A percentile compares a stretch with the other conserved stretches of the same genome.
Evolutionary conservation across 2,797 vertebrate species (phyloP).

Genomic region (Propithecus perrieri): DNA sequence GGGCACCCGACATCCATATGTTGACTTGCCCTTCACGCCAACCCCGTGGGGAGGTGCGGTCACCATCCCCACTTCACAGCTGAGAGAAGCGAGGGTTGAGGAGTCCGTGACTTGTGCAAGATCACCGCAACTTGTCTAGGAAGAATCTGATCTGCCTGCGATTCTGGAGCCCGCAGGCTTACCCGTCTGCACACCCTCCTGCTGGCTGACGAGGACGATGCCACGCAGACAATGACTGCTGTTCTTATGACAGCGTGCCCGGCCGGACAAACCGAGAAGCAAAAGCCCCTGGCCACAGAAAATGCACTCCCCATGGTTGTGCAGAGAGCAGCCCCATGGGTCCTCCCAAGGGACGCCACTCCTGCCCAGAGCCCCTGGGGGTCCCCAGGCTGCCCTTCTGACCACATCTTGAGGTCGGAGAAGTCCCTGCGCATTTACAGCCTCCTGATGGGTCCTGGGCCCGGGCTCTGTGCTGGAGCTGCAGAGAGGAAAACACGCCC

Average conservation of each 20-base stretch:
- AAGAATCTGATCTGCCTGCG: background rate
- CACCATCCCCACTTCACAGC: background rate
- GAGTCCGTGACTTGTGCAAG: background rate
- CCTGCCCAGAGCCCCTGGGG: background rate
- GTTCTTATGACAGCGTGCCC: background rate
- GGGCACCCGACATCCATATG: background rate
- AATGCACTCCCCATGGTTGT: background rate
- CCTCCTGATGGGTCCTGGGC: background rate
- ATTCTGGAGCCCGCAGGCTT: background rate
- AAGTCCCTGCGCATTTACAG: too few species aligned
- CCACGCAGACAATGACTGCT: background rate
- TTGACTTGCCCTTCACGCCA: background rate
- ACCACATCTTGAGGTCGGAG: background rate
- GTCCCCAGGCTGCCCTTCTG: background rate
- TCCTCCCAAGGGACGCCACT: background rate
- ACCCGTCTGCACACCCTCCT: fast-evolving
- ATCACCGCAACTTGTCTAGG: background rate
- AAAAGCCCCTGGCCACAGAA: background rate
- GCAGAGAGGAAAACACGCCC: background rate
- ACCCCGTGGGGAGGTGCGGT: too few species aligned
- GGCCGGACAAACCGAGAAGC: background rate
- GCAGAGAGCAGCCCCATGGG: fast-evolving
- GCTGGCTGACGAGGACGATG: fast-evolving
- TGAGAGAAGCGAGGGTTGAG: background rate
- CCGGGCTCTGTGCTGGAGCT: background rate